These are phyloP conservation scores for Podocnemis expansa DNA, from an alignment of 2,113 vertebrate genomes.

Conservation along the genomic window DNA sequence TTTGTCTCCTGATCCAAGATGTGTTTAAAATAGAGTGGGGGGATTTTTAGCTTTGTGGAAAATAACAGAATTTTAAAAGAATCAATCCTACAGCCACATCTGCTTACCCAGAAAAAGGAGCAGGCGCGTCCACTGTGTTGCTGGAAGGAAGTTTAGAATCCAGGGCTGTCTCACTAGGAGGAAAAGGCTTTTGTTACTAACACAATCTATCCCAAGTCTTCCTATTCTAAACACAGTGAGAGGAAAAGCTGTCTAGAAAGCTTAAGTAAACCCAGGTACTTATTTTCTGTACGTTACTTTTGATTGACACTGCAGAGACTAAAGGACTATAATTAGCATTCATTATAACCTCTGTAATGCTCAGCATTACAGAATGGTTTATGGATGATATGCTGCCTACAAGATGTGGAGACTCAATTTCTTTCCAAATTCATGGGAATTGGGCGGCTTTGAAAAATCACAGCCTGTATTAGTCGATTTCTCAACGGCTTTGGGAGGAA, in stretches of 20 bases:
- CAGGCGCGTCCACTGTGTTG: background rate
- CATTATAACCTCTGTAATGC: conserved; percentile 1
- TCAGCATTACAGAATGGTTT: background rate
- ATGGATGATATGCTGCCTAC: background rate
- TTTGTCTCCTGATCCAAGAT: background rate
- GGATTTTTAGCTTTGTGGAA: background rate
- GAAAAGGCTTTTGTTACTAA: conserved; percentile 1
- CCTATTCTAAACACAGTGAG: background rate
- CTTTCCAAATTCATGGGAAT: background rate
- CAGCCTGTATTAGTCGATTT: background rate
- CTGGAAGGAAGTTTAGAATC: background rate
- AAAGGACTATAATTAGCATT: background rate
- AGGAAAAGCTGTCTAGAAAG: background rate
- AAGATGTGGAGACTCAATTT: background rate
- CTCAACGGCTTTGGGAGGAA: background rate
- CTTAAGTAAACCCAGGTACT: background rate
- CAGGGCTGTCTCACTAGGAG: background rate
- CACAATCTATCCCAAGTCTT: background rate
- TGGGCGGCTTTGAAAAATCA: background rate
- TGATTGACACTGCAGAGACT: background rate
- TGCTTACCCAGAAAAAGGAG: conserved; percentile 9
- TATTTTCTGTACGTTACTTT: background rate
- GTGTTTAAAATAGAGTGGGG: background rate
- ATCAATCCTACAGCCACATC: background rate
- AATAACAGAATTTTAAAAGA: background rate